These are phyloP conservation scores for Drosophila eugracilis DNA, from an alignment of 1,140 invertebrate species.

Conservation along the genomic window DNA sequence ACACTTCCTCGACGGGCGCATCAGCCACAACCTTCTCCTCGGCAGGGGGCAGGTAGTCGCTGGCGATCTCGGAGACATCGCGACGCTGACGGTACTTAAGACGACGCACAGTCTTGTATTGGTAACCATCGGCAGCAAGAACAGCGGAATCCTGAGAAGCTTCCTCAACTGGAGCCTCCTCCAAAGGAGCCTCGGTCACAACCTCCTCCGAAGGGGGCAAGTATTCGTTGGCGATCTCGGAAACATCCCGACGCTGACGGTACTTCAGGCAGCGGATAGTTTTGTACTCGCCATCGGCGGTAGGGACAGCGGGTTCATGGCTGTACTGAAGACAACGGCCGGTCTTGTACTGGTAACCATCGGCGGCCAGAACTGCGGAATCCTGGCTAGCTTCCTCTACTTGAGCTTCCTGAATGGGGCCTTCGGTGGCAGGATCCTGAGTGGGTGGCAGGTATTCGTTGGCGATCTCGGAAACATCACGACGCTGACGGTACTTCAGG, in stretches of 20 bases:
- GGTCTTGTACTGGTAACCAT: conserved; percentile 69
- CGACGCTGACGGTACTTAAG: conserved; percentile 61
- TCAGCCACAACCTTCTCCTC: conserved; percentile 52
- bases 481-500: conserved; percentile 63
- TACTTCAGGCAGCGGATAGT: conserved; percentile 64
- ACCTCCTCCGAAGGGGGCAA: conserved; percentile 51
- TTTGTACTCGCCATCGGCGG: conserved; percentile 64
- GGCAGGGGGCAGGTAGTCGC: conserved; percentile 57
- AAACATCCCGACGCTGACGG: conserved; percentile 64
- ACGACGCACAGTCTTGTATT: conserved; percentile 65
- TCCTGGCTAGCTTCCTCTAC: conserved; percentile 34
- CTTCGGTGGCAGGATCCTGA: conserved; percentile 29
- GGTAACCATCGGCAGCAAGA: conserved; percentile 56
- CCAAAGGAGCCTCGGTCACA: conserved; percentile 20
- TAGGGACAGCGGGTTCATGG: conserved; percentile 52
- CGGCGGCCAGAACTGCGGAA: conserved; percentile 43
- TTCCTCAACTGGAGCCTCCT: conserved; percentile 23
- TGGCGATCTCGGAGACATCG: conserved; percentile 47
- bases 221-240: conserved; percentile 59
- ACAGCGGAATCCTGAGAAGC: conserved; percentile 39
- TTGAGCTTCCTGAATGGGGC: conserved; percentile 1
- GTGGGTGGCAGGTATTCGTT: conserved; percentile 62
- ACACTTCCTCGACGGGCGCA: conserved; percentile 43
- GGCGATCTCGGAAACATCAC: conserved; percentile 65
- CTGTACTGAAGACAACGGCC: too few species aligned